Evolutionary conservation across 2,113 vertebrate genomes (phyloP).

Genomic region (Eurystomus gularis): DNA sequence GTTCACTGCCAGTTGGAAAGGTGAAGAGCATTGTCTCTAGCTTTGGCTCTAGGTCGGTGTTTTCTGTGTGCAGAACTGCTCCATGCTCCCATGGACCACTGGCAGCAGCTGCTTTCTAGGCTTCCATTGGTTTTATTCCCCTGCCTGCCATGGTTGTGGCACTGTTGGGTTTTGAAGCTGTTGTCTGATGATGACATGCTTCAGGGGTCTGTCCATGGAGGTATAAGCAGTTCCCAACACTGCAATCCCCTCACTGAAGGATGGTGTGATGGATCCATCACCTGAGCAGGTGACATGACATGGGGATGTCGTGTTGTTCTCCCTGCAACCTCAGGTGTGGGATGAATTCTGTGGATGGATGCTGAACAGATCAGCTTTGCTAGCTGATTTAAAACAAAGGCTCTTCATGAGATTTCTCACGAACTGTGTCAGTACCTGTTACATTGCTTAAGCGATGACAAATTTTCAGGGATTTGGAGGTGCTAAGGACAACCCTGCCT

Average conservation of each 20-base stretch:
- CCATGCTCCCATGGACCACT: fast-evolving
- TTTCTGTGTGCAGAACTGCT: neutral
- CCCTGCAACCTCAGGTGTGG: fast-evolving
- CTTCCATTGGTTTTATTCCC: neutral
- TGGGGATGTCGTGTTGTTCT: neutral
- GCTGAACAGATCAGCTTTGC: neutral
- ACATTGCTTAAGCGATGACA: neutral
- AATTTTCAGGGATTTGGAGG: fast-evolving
- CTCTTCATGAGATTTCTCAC: neutral
- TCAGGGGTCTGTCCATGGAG: neutral
- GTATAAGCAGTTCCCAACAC: neutral
- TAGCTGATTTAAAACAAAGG: neutral
- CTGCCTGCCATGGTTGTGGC: neutral
- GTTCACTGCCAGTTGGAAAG: neutral
- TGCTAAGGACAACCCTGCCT: neutral
- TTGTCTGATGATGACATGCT: fast-evolving
- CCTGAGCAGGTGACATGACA: fast-evolving
- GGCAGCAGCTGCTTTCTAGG: neutral
- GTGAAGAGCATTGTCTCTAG: neutral
- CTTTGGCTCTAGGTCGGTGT: neutral
- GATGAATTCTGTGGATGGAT: neutral
- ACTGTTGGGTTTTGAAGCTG: neutral
- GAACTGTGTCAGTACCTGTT: fast-evolving
- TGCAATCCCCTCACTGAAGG: fast-evolving
- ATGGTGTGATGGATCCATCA: fast-evolving